Conservation (phyloP, 2,888 invertebrate species). For the Cacoxenus indagator region DNA sequence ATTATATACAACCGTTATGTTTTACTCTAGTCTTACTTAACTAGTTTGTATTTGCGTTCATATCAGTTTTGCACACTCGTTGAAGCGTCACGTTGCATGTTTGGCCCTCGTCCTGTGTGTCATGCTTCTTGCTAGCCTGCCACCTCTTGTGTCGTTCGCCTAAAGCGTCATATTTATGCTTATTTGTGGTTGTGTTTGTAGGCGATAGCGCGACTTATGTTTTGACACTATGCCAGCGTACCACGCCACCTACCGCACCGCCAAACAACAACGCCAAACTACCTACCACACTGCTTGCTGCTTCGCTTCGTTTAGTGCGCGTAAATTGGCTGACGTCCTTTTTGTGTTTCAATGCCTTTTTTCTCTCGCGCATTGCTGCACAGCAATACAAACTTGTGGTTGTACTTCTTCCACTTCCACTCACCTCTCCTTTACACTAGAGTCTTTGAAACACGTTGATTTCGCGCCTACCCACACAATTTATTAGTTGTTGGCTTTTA, state of each 20-base stretch:
- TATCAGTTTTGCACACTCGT: conserved; percentile 25
- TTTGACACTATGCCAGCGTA: conserved; percentile 29
- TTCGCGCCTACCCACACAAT: background rate
- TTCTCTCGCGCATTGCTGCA: background rate
- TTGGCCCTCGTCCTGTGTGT: conserved; percentile 19
- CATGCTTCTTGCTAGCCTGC: conserved; percentile 8
- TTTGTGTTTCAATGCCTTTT: background rate
- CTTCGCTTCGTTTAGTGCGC: background rate
- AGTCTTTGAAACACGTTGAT: background rate
- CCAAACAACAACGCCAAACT: conserved; percentile 33
- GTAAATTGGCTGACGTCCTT: conserved; percentile 54
- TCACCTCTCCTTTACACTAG: background rate
- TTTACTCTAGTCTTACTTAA: background rate
- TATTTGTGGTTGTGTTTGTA: conserved; percentile 46
- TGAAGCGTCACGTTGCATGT: background rate
- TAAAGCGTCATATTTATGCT: conserved; percentile 45
- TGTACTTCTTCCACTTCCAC: background rate
- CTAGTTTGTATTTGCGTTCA: background rate
- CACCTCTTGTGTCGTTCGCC: conserved; percentile 20
- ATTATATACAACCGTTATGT: too few species aligned
- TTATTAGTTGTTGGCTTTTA: background rate
- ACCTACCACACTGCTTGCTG: conserved; percentile 31
- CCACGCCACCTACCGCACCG: background rate
- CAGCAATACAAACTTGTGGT: background rate
- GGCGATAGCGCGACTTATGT: conserved; percentile 61